Evolutionary conservation across 2,113 vertebrate genomes (phyloP).

Genomic region (Oryzias melastigma): DNA sequence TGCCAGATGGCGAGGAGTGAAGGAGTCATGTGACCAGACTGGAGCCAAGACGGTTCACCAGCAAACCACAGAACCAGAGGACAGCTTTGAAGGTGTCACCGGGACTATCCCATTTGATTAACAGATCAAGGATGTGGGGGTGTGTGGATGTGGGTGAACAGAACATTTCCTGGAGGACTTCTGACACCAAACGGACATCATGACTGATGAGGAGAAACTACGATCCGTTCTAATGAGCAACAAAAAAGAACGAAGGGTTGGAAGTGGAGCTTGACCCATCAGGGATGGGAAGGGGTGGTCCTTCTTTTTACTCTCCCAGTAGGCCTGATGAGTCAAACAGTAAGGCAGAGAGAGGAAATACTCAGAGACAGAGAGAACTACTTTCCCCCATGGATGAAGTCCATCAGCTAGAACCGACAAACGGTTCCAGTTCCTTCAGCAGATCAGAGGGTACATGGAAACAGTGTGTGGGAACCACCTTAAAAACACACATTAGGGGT

Average conservation of each 20-base stretch:
- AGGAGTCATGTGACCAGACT: slow-evolving; percentile 28
- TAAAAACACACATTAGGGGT: background rate
- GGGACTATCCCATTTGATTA: slow-evolving; percentile 8
- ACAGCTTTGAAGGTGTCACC: slow-evolving; percentile 23
- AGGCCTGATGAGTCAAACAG: slow-evolving; percentile 33
- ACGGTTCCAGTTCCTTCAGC: slow-evolving; percentile 1
- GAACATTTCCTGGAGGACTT: slow-evolving; percentile 29
- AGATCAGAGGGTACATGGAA: background rate
- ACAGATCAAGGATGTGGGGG: background rate
- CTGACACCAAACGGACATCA: slow-evolving; percentile 15
- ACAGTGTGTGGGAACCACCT: background rate
- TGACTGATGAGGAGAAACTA: slow-evolving; percentile 15
- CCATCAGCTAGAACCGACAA: slow-evolving; percentile 23
- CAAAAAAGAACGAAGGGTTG: background rate
- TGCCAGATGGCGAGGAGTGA: slow-evolving; percentile 24
- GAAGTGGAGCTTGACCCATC: background rate
- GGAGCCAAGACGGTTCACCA: slow-evolving; percentile 24
- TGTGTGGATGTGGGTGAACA: too few species aligned
- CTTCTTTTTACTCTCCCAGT: slow-evolving; percentile 19
- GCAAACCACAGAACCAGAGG: slow-evolving; percentile 42
- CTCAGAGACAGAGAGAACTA: slow-evolving; percentile 2
- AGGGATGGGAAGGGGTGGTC: slow-evolving; percentile 18
- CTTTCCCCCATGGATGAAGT: slow-evolving; percentile 32
- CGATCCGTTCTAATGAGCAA: slow-evolving; percentile 22
- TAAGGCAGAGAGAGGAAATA: slow-evolving; percentile 17